Evolutionary conservation across 1,140 invertebrate species (phyloP).

Genomic region (Macrobrachium nipponense): DNA sequence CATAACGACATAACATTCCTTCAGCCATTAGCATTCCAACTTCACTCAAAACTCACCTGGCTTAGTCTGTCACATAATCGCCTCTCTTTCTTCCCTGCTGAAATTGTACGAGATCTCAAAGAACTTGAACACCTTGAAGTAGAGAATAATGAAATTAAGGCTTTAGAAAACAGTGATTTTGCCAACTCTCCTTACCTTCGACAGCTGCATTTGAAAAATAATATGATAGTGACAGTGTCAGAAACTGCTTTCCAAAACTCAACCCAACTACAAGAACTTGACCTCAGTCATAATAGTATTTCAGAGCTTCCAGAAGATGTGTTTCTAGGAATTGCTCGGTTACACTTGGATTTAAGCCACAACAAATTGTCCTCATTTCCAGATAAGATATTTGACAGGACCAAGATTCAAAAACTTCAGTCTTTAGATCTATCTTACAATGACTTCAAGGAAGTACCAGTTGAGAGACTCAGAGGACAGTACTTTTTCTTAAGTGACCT

Average conservation of each 20-base stretch:
- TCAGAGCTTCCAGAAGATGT: constrained; percentile 81
- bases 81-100: constrained; percentile 84
- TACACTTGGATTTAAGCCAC: constrained; percentile 81
- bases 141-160: constrained; percentile 81
- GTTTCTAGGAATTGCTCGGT: constrained; percentile 83
- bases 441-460: constrained; percentile 81
- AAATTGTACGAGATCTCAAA: constrained; percentile 75
- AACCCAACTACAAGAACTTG: constrained; percentile 83
- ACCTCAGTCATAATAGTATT: constrained; percentile 81
- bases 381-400: constrained; percentile 85
- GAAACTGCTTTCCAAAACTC: constrained; percentile 92
- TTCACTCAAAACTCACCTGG: constrained; percentile 79
- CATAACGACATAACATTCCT: constrained; percentile 83
- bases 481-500: constrained; percentile 83
- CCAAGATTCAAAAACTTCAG: constrained; percentile 82
- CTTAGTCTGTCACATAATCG: constrained; percentile 80
- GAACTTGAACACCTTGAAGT: constrained; percentile 75
- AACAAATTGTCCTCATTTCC: constrained; percentile 82
- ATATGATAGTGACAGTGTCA: constrained; percentile 82
- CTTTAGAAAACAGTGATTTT: constrained; percentile 85
- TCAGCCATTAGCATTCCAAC: constrained; percentile 84
- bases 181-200: constrained; percentile 80
- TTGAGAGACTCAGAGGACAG: constrained; percentile 83
- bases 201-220: constrained; percentile 77
- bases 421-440: constrained; percentile 84